Base-by-base conservation (phyloP, 2,888 invertebrate species). In the Scelioninae gen. 2 region DNA sequence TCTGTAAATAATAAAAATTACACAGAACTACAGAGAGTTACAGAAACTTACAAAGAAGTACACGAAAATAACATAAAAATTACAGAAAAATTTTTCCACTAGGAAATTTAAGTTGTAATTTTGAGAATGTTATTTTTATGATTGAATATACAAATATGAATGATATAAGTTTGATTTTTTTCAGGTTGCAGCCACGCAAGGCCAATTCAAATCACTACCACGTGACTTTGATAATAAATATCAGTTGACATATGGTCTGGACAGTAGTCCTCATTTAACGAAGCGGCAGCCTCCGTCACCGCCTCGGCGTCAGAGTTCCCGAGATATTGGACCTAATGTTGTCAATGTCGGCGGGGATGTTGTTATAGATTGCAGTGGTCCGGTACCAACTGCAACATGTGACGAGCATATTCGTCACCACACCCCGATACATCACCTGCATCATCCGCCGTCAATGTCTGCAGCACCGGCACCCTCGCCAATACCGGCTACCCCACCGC, bases 251-350 rank as follows among this genome's bases (percentile, higher is more conserved):
- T 86, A 86, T 48, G 86, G 86, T 11, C 78, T 84, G 2, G 86
- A 86, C 45, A 85, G 90, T 78, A 93, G 92, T 86, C 93, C 93
- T 2, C 90, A 93, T 87, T 89, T 92, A 79, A 90, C 91, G 39
- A 91, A 94, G 81, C 92, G 94, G 82, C 90, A 93, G 53, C 94
- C 94, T 0, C 94, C 94, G 0, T 93, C 94, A 73, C 94, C 94
- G 0, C 94, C 93, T 0, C 91, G 94, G 77, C 88, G 94, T 1
- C 93, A 92, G 80, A 91, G 85, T 70, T 87, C 86, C 2, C 81
- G 85, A 63, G 83, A 84, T 28, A 77, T 81, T 31, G 78, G 77
- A 22, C 75, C 78, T 16, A 80, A 58, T 69, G 78, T 65, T 53
- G 79, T 78, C 39, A 79, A 76, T 45, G 78, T 80, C 50, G 79